phyloP scores from a whole-genome alignment of 2,888 invertebrate genomes.

The Trachelus tabidus region DNA sequence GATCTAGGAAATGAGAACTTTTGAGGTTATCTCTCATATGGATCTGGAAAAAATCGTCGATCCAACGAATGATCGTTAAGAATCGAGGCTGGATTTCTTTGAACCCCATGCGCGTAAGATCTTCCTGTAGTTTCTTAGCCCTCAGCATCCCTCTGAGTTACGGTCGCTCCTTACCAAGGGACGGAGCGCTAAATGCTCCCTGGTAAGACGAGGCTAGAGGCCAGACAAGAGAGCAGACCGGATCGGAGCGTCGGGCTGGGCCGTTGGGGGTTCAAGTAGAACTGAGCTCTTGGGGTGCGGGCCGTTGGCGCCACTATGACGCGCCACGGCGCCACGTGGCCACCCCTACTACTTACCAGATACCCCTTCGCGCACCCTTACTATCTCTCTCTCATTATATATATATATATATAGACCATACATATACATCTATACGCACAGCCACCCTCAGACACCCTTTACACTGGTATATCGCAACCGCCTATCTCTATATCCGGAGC shows the following conservation, averaged over 20 bases:
- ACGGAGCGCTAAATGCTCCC: slow-evolving; percentile 10
- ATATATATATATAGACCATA: neutral
- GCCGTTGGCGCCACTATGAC: slow-evolving; percentile 62
- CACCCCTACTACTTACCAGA: slow-evolving; percentile 44
- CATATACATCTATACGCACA: neutral
- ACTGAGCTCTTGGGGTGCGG: slow-evolving; percentile 52
- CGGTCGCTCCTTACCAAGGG: neutral
- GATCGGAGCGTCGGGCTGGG: slow-evolving; percentile 36
- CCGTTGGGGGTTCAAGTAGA: slow-evolving; percentile 48
- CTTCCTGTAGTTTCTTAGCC: neutral
- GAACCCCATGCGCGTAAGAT: neutral
- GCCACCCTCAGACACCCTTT: neutral
- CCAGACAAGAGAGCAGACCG: slow-evolving; percentile 14
- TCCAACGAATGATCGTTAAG: neutral
- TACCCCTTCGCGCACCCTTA: slow-evolving; percentile 13
- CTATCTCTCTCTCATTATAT: slow-evolving; percentile 15
- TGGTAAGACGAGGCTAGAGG: slow-evolving; percentile 9
- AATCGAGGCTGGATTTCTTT: neutral
- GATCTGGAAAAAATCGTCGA: too few relatives aligned
- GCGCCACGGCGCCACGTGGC: slow-evolving; percentile 65
- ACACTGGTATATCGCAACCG: neutral
- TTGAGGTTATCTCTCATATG: too few relatives aligned
- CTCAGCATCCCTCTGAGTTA: slow-evolving; percentile 4
- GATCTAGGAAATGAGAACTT: too few relatives aligned
- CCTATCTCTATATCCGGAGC: slow-evolving; percentile 28